phyloP scores from a whole-genome alignment of 1,140 invertebrate species.

The Hesperophylax magnus region DNA sequence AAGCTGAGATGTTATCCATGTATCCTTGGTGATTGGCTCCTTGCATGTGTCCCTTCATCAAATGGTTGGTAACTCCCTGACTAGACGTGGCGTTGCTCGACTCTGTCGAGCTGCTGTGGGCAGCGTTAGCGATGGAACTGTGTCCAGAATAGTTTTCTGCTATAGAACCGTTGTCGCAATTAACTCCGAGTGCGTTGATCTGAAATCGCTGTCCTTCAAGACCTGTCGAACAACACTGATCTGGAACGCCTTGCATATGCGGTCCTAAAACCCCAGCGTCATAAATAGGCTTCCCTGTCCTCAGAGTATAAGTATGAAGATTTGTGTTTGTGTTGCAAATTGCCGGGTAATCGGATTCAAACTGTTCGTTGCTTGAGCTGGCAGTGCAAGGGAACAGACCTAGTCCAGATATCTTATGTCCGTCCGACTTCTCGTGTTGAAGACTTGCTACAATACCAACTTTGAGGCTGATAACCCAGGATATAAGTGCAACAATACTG shows the following conservation, averaged over 20 bases:
- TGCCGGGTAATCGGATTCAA: constrained; percentile 84
- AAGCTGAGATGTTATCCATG: constrained; percentile 63
- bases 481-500: constrained; percentile 84
- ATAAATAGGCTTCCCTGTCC: constrained; percentile 83
- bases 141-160: constrained; percentile 70
- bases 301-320: constrained; percentile 84
- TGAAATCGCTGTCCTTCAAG: constrained; percentile 67
- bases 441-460: constrained; percentile 68
- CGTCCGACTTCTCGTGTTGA: constrained; percentile 73
- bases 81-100: constrained; percentile 69
- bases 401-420: constrained; percentile 77
- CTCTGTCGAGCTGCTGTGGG: constrained; percentile 70
- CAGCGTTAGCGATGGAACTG: constrained; percentile 70
- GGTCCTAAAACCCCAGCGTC: constrained; percentile 73
- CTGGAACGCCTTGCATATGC: constrained; percentile 65
- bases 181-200: constrained; percentile 64
- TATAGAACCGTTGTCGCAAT: constrained; percentile 72
- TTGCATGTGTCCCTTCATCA: constrained; percentile 67
- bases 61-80: constrained; percentile 68
- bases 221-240: constrained; percentile 64
- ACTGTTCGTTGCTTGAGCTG: constrained; percentile 84
- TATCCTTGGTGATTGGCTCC: constrained; percentile 64
- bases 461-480: constrained; percentile 85
- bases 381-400: constrained; percentile 83
- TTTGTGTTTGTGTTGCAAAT: constrained; percentile 90